Percentiles rank a stretch among this genome's conserved stretches.
Conservation (phyloP, 2,888 invertebrate species). For the Amphipoea lucens region DNA sequence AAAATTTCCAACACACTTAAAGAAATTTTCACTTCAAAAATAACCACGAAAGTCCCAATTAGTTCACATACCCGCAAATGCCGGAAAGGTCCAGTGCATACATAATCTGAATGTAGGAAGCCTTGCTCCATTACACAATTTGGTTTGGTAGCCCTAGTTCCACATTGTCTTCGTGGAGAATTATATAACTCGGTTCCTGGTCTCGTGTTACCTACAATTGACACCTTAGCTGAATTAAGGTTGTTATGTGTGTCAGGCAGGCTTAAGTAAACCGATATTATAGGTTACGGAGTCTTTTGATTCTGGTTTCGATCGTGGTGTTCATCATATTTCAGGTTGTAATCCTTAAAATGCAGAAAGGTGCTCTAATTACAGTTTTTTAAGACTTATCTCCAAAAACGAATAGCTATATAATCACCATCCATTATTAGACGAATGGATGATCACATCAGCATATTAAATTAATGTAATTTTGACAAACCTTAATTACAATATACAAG, state of each 20-base stretch:
- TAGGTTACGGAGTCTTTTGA: conserved; percentile 24
- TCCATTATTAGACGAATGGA: background rate
- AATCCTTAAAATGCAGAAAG: background rate
- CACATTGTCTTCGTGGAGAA: conserved; percentile 60
- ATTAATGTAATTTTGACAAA: too few relatives aligned
- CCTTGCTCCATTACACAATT: conserved; percentile 52
- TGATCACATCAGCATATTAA: too few relatives aligned
- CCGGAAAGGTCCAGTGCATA: conserved; percentile 49
- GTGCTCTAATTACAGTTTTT: too few relatives aligned
- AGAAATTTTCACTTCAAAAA: background rate
- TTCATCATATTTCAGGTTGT: background rate
- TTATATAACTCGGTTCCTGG: conserved; percentile 59
- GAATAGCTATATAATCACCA: background rate
- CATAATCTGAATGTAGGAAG: conserved; percentile 59
- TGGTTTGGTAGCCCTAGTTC: conserved; percentile 52
- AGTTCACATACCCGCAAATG: conserved; percentile 34
- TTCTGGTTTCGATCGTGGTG: background rate
- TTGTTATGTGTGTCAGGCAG: conserved; percentile 40
- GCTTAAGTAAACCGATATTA: conserved; percentile 52
- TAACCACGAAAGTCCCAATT: conserved; percentile 11
- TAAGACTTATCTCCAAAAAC: background rate
- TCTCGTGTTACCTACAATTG: conserved; percentile 56
- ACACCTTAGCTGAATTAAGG: conserved; percentile 58
- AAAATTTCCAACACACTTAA: too few relatives aligned
- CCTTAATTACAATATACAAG: too few relatives aligned